These are phyloP conservation scores for Temnothorax rugatulus DNA, from an alignment of 2,888 invertebrate species.

Conservation along the genomic window DNA sequence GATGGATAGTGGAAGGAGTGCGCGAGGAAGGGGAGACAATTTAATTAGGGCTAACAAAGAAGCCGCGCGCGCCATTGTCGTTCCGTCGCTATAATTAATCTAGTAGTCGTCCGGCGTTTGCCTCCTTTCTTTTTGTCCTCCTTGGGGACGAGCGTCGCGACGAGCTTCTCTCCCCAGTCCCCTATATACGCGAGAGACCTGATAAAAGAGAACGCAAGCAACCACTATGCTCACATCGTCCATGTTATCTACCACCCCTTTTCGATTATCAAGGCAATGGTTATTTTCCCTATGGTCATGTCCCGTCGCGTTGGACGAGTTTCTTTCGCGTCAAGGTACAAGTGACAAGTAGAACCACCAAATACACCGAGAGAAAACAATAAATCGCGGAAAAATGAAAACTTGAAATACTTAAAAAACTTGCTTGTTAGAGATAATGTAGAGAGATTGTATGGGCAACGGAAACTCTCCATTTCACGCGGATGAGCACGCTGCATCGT, in stretches of 20 bases:
- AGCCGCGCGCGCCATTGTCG: slow-evolving; percentile 57
- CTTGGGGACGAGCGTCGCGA: slow-evolving; percentile 15
- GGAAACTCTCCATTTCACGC: neutral
- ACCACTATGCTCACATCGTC: neutral
- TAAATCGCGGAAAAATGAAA: neutral
- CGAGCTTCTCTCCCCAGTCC: slow-evolving; percentile 13
- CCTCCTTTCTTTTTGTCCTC: slow-evolving; percentile 43
- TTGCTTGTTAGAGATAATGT: neutral
- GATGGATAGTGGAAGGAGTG: slow-evolving; percentile 38
- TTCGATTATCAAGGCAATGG: slow-evolving; percentile 4
- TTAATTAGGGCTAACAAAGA: slow-evolving; percentile 71
- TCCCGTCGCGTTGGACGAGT: neutral
- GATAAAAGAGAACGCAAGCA: slow-evolving; percentile 34
- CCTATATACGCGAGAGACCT: slow-evolving; percentile 24
- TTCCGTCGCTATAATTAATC: slow-evolving; percentile 72
- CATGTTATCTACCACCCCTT: neutral
- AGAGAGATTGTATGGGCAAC: neutral
- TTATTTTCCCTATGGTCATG: slow-evolving; percentile 15
- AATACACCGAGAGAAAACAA: neutral
- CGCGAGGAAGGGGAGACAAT: slow-evolving; percentile 52
- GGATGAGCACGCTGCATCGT: neutral
- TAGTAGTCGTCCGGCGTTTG: slow-evolving; percentile 45
- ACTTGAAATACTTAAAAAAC: neutral
- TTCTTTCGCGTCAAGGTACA: neutral
- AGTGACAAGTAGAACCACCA: neutral